These are phyloP conservation scores for Sylvilagus bachmani DNA, from an alignment of 2,113 vertebrate species.

Conservation along the genomic window DNA sequence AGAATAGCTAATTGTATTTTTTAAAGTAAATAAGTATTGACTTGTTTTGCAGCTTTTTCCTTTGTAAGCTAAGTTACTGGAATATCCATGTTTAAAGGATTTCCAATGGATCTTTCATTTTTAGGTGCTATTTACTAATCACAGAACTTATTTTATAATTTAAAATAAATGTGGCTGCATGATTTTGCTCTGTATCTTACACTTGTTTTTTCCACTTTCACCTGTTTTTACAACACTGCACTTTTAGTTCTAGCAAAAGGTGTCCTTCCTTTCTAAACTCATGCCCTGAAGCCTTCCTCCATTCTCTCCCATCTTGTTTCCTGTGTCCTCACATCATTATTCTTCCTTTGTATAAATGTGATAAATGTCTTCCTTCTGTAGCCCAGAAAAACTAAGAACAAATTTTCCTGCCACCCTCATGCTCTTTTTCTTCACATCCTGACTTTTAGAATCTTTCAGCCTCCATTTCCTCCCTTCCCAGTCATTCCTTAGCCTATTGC, in stretches of 20 bases:
- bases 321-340: background rate
- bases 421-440: background rate
- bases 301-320: background rate
- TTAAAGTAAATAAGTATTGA: background rate
- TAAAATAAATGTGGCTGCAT: background rate
- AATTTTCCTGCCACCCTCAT: background rate
- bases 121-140: conserved; percentile 60
- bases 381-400: background rate
- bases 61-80: background rate
- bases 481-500: background rate
- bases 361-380: conserved; percentile 24
- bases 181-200: background rate
- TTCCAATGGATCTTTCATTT: conserved; percentile 37
- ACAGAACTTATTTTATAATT: conserved; percentile 55
- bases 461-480: background rate
- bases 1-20: conserved; percentile 13
- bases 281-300: background rate
- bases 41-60: conserved; percentile 1
- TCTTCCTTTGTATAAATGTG: background rate
- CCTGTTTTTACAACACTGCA: background rate
- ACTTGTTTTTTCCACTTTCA: background rate
- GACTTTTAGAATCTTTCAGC: background rate
- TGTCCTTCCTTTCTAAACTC: background rate
- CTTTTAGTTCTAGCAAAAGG: background rate
- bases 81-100: conserved; percentile 30